A percentile compares a stretch with the other conserved stretches of the same genome.
Evolutionary conservation across 2,113 vertebrate genomes (phyloP).

Genomic region (Xyliphius kryptos): DNA sequence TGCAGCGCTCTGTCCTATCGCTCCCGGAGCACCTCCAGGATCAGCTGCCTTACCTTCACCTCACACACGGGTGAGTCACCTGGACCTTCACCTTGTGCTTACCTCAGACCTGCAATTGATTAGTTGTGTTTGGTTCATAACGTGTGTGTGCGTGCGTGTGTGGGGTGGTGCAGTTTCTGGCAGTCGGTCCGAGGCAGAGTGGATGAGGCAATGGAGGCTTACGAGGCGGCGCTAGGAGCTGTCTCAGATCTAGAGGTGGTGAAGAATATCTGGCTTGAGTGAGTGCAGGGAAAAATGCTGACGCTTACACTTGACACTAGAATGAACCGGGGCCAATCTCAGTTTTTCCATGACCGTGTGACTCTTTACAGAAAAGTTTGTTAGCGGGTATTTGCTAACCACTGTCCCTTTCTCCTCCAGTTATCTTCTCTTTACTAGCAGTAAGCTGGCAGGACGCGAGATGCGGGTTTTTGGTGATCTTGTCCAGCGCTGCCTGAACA

Average conservation of each 20-base stretch:
- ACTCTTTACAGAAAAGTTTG: too few relatives aligned
- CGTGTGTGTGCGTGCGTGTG: too few relatives aligned
- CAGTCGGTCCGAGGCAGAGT: slow-evolving; percentile 73
- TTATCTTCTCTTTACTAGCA: slow-evolving; percentile 84
- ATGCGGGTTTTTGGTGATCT: slow-evolving; percentile 80
- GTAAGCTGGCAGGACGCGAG: slow-evolving; percentile 70
- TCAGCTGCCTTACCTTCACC: slow-evolving; percentile 82
- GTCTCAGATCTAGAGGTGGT: slow-evolving; percentile 76
- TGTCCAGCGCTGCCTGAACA: slow-evolving; percentile 88
- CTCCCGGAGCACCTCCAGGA: slow-evolving; percentile 70
- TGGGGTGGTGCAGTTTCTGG: slow-evolving; percentile 72
- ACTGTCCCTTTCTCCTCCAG: slow-evolving; percentile 67
- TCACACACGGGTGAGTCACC: slow-evolving; percentile 82
- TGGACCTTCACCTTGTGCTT: too few relatives aligned
- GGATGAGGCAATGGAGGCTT: slow-evolving; percentile 77
- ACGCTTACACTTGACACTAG: too few relatives aligned
- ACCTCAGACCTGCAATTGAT: too few relatives aligned
- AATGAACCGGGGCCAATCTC: too few relatives aligned
- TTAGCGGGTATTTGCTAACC: too few relatives aligned
- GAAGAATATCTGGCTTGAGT: slow-evolving; percentile 91
- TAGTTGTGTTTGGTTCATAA: too few relatives aligned
- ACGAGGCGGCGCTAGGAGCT: slow-evolving; percentile 82
- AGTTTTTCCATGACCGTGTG: too few relatives aligned
- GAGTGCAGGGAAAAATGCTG: slow-evolving; percentile 55
- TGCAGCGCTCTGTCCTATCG: slow-evolving; percentile 64